A percentile compares a stretch with the other conserved stretches of the same genome.
phyloP scores from a whole-genome alignment of 2,113 vertebrate species.

The Andinoacara biseriatus region DNA sequence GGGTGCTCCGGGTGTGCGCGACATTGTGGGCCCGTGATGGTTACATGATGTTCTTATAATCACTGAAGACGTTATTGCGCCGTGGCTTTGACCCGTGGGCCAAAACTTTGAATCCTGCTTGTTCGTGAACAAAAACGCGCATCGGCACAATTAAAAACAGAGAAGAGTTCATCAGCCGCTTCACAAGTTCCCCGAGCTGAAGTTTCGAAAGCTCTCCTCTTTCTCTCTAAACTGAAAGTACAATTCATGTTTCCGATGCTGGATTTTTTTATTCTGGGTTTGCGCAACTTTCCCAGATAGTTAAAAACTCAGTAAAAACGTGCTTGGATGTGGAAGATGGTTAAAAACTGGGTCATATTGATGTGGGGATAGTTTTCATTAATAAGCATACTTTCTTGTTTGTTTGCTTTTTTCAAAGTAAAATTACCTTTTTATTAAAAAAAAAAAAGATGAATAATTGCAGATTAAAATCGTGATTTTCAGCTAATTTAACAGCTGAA shows the following conservation, averaged over 20 bases:
- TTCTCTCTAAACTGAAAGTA: not conserved
- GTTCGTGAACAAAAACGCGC: not conserved
- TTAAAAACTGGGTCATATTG: not conserved
- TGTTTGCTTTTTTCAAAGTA: not conserved
- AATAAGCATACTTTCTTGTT: not conserved
- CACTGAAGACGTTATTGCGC: not conserved
- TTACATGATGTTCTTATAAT: not conserved
- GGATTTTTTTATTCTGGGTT: not conserved
- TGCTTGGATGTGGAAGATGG: not conserved
- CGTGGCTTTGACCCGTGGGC: not conserved
- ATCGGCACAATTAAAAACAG: fast-evolving
- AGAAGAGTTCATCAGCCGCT: not conserved
- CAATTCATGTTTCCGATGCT: not conserved
- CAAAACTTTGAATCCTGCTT: not conserved
- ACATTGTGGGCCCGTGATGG: not conserved
- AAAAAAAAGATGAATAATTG: not conserved
- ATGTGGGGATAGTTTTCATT: not conserved
- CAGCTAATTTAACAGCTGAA: no score
- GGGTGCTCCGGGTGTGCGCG: fast-evolving
- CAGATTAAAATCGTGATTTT: not conserved
- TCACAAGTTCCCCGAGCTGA: no score
- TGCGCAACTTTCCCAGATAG: not conserved
- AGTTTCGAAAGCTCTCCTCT: constrained; percentile 30
- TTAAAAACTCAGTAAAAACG: not conserved
- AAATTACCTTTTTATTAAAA: not conserved